A percentile compares a stretch with the other conserved stretches of the same genome.
phyloP scores from a whole-genome alignment of 2,113 vertebrate genomes.

The Upupa epops region DNA sequence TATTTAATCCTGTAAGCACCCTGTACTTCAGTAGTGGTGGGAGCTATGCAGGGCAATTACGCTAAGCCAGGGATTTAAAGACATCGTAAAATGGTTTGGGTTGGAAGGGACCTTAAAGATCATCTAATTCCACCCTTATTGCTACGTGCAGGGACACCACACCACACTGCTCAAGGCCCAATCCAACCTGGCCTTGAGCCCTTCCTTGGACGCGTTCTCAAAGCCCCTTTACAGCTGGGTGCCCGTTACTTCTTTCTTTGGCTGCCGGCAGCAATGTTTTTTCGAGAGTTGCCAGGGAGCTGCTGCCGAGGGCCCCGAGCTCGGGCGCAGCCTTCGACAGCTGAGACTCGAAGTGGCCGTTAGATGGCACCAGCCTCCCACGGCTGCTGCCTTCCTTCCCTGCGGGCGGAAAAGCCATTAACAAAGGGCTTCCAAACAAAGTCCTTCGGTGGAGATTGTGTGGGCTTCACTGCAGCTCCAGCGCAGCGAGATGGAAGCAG shows the following conservation, averaged over 20 bases:
- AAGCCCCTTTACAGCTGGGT: neutral
- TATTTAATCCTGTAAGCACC: neutral
- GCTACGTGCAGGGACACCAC: no score
- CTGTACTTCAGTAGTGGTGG: neutral
- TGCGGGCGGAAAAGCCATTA: neutral
- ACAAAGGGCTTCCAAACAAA: constrained; percentile 47
- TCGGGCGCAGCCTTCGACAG: neutral
- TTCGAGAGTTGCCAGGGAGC: neutral
- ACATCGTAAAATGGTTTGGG: no score
- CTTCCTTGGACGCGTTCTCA: neutral
- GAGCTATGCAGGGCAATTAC: no score
- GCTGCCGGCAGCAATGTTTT: neutral
- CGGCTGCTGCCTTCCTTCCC: neutral
- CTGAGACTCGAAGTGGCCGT: neutral
- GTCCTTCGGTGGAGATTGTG: constrained; percentile 40
- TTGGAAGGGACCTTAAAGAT: no score
- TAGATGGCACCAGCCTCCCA: constrained; percentile 44
- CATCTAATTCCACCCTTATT: no score
- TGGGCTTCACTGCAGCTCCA: constrained; percentile 50
- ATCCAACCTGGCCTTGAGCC: no score
- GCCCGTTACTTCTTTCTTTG: neutral
- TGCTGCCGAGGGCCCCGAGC: rapidly evolving
- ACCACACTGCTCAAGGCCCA: no score
- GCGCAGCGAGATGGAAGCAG: constrained; percentile 44
- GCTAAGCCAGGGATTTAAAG: neutral